phyloP scores from a whole-genome alignment of 2,113 vertebrate genomes.

The Proterorhinus semilunaris region DNA sequence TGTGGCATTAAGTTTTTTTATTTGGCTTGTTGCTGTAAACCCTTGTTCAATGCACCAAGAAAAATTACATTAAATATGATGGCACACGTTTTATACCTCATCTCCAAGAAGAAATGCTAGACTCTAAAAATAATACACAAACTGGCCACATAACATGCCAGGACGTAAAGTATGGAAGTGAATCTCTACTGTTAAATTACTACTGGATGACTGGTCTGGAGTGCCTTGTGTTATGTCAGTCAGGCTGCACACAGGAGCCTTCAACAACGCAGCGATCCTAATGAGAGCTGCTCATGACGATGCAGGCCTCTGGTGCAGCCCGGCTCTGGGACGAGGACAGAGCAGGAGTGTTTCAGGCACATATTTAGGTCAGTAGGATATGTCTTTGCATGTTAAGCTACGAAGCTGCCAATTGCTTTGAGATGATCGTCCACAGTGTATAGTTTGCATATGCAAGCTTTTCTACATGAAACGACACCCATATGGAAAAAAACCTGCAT shows the following conservation, averaged over 20 bases:
- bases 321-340: conserved; percentile 14
- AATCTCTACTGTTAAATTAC: not conserved
- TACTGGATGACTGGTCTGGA: not conserved
- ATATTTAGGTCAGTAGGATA: conserved; percentile 8
- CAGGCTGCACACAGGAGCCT: conserved; percentile 33
- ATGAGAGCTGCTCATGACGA: conserved; percentile 45
- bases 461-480: no score
- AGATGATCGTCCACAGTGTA: not conserved
- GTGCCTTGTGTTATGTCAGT: conserved; percentile 27
- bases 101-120: no score
- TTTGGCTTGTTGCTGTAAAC: no score
- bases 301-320: conserved; percentile 15
- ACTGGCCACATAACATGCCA: not conserved
- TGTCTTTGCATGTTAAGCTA: conserved; percentile 11
- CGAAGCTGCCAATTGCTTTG: no score
- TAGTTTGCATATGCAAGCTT: not conserved
- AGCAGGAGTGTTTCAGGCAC: conserved; percentile 2
- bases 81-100: no score
- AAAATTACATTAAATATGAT: no score
- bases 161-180: not conserved
- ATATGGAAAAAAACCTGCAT: no score
- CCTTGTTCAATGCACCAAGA: no score
- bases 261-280: conserved; percentile 44
- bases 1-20: no score
- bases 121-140: no score